A percentile compares a stretch with the other conserved stretches of the same genome.
phyloP scores from a whole-genome alignment of 2,113 vertebrate genomes.

The Cynoglossus semilaevis region DNA sequence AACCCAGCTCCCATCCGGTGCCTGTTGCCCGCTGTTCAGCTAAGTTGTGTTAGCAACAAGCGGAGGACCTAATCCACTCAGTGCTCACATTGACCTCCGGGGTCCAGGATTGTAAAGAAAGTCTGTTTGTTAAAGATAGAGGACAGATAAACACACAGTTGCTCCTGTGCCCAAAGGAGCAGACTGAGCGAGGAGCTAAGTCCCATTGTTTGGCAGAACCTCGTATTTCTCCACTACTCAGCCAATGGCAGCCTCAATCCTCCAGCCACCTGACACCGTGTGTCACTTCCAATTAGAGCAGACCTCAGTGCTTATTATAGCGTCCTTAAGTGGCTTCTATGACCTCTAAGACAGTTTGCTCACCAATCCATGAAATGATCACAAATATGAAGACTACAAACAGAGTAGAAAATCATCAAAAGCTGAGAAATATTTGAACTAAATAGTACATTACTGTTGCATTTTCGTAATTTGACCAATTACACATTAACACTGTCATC shows the following conservation, averaged over 20 bases:
- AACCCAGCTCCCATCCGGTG: constrained; percentile 1
- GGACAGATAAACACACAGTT: constrained; percentile 30
- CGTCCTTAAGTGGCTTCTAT: constrained; percentile 58
- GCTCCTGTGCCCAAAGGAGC: constrained; percentile 20
- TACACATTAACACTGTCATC: too few species aligned
- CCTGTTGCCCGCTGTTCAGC: constrained; percentile 1
- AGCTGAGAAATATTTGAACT: too few species aligned
- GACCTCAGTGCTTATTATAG: constrained; percentile 69
- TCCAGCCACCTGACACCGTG: constrained; percentile 78
- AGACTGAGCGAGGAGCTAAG: constrained; percentile 10
- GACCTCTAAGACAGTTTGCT: constrained; percentile 52
- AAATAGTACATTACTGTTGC: too few species aligned
- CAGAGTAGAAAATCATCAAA: too few species aligned
- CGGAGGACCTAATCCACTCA: constrained; percentile 59
- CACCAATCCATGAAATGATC: constrained; percentile 52
- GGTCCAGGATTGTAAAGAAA: not conserved
- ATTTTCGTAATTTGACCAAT: too few species aligned
- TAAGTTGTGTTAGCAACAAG: constrained; percentile 37
- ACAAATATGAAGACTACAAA: constrained; percentile 8
- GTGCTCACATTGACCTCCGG: constrained; percentile 24
- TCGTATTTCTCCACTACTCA: constrained; percentile 27
- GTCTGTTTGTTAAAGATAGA: constrained; percentile 36
- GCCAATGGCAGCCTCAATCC: constrained; percentile 25
- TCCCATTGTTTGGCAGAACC: constrained; percentile 23
- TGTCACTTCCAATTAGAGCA: constrained; percentile 81